These are phyloP conservation scores for Lophius americanus DNA, from an alignment of 2,797 vertebrate genomes.

Conservation along the genomic window DNA sequence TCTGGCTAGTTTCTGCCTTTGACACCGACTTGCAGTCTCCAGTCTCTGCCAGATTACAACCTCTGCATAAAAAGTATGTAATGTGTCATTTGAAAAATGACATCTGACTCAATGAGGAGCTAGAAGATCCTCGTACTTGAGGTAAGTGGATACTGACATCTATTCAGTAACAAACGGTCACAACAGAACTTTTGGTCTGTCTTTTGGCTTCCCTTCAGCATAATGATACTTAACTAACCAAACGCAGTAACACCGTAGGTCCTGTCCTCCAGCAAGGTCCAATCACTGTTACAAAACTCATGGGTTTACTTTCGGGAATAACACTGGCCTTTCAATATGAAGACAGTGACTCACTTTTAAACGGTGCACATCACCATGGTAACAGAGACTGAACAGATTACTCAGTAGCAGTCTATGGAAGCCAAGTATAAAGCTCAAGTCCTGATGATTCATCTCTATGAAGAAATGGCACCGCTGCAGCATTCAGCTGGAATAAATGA, in stretches of 20 bases:
- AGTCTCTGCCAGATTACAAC: too few relatives aligned
- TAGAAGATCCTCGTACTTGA: too few relatives aligned
- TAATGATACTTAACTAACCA: too few relatives aligned
- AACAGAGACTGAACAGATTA: slow-evolving; percentile 42
- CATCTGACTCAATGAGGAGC: too few relatives aligned
- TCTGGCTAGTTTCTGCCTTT: too few relatives aligned
- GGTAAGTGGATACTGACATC: too few relatives aligned
- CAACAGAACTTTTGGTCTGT: too few relatives aligned
- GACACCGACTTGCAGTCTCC: too few relatives aligned
- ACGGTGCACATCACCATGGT: slow-evolving; percentile 48
- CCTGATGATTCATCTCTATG: slow-evolving; percentile 48
- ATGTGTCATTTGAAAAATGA: too few relatives aligned
- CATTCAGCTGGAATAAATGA: slow-evolving; percentile 36
- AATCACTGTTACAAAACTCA: slow-evolving; percentile 10
- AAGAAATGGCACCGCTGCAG: slow-evolving; percentile 18
- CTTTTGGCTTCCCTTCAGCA: too few relatives aligned
- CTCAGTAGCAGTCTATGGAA: slow-evolving; percentile 39
- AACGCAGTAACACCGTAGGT: not conserved
- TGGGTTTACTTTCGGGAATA: not conserved
- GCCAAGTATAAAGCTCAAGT: slow-evolving; percentile 28
- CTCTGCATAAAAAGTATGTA: too few relatives aligned
- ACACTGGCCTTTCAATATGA: slow-evolving; percentile 25
- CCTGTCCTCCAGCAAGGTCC: slow-evolving; percentile 2
- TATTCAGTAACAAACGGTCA: too few relatives aligned
- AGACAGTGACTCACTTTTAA: slow-evolving; percentile 50